These are phyloP conservation scores for Edolisoma coerulescens DNA, from an alignment of 2,113 vertebrate genomes.

Conservation along the genomic window DNA sequence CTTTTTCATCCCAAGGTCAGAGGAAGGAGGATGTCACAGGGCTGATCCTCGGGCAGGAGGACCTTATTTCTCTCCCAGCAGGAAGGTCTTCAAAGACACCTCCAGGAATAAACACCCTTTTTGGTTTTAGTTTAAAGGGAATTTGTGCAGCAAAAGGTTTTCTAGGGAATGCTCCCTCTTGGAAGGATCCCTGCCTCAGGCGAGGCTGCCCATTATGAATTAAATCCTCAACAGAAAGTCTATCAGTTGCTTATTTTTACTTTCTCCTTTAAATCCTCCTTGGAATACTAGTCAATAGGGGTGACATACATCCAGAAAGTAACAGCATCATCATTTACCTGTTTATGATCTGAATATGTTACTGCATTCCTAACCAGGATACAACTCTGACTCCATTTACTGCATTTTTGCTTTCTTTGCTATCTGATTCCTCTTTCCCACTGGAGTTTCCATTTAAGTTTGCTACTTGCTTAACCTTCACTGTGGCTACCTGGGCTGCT, in stretches of 20 bases:
- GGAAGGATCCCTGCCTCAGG: neutral
- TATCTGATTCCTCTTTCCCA: neutral
- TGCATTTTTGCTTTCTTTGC: neutral
- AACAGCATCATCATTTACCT: neutral
- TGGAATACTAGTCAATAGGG: neutral
- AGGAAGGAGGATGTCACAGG: neutral
- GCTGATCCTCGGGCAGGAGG: neutral
- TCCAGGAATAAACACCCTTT: neutral
- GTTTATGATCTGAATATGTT: neutral
- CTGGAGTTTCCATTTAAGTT: constrained; percentile 23
- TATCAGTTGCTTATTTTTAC: neutral
- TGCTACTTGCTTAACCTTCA: constrained; percentile 61
- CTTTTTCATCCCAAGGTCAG: neutral
- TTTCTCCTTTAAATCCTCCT: neutral
- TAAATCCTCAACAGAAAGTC: neutral
- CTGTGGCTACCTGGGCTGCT: neutral
- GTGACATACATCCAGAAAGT: neutral
- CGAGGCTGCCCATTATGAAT: accelerated
- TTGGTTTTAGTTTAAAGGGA: neutral
- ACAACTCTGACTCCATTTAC: neutral
- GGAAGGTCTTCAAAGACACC: neutral
- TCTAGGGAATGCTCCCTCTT: neutral
- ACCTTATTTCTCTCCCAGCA: neutral
- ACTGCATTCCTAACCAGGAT: neutral
- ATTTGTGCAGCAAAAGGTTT: neutral